Base-by-base conservation (phyloP, 2,113 vertebrate species). In the Cololabis saira region DNA sequence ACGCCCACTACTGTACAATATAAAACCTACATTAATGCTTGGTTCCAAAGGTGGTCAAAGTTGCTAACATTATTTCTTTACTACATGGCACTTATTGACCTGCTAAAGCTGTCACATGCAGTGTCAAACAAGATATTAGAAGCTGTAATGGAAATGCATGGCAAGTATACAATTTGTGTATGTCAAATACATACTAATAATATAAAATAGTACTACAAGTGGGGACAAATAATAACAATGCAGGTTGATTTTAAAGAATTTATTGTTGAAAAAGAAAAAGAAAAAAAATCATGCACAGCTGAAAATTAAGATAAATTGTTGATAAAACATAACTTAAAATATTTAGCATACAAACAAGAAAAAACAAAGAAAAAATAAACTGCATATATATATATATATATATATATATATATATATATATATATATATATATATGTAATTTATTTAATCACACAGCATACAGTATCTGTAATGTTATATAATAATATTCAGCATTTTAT, bases 231-330 rank as follows among this genome's bases (percentile, higher is more conserved):
- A 62, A 43, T 7, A 21, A 57, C 61, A 72, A 69, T 8, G 75
- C 3, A 52, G 11, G 48, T 14, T 81, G 67, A 67, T 63, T 87
- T 91, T 84, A 45, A 66, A 85, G 52, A 73, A 65, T 93, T 93
- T 93, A 93, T 93, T 93, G 78, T 88, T 86, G 86, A 80, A 87
- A 92, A 91, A 92, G 78, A 87, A 92, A 91, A 92, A 74, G 64
- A 33, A 74, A 76, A 76, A 79, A 80, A 74, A 10, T 81, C 78
- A 90, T 87, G 86, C 91, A 89, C 52, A 69, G 62, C 84, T 78
- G 81, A 86, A 90, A 90, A 90, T 75, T 66, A 77, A 92, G 27
- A 88, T 27, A 74, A 74, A 70, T 37, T 69, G 80, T 62, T 65
- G 40, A 85, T 81, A 84, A 90, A 58, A 84, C 61, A 63, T 65